Percentiles rank a stretch among this genome's conserved stretches.
phyloP scores from a whole-genome alignment of 2,797 vertebrate genomes.

The Channa striata region DNA sequence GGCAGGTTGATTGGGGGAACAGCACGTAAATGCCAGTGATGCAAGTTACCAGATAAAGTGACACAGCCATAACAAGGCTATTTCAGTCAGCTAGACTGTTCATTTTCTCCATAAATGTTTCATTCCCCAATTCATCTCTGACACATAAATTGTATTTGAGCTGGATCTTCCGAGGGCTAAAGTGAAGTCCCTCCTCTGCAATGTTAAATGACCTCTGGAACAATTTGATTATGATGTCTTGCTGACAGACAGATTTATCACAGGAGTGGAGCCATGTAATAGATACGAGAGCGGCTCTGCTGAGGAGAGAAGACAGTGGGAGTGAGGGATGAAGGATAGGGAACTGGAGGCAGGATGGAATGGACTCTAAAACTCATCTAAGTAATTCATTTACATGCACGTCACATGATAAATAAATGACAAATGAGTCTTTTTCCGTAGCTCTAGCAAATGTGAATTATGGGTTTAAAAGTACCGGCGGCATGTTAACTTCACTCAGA shows the following conservation, averaged over 20 bases:
- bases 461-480: slow-evolving; percentile 48
- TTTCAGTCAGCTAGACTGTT: slow-evolving; percentile 79
- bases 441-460: slow-evolving; percentile 64
- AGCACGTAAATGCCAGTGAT: slow-evolving; percentile 64
- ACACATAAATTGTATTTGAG: slow-evolving; percentile 86
- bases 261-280: slow-evolving; percentile 78
- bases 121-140: slow-evolving; percentile 84
- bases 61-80: slow-evolving; percentile 79
- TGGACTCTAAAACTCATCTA: slow-evolving; percentile 59
- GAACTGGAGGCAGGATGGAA: slow-evolving; percentile 47
- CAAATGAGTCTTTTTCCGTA: slow-evolving; percentile 51
- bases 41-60: slow-evolving; percentile 79
- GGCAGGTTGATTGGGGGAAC: slow-evolving; percentile 23
- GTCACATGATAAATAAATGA: slow-evolving; percentile 76
- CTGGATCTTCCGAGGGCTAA: slow-evolving; percentile 78
- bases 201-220: slow-evolving; percentile 90
- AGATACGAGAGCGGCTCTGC: slow-evolving; percentile 77
- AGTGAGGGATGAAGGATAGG: slow-evolving; percentile 57
- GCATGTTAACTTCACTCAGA: slow-evolving; percentile 63
- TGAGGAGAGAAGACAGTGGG: slow-evolving; percentile 64
- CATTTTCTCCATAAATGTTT: slow-evolving; percentile 84
- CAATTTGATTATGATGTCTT: slow-evolving; percentile 88
- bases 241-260: slow-evolving; percentile 87
- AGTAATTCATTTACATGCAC: slow-evolving; percentile 76
- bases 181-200: slow-evolving; percentile 82